A percentile compares a stretch with the other conserved stretches of the same genome.
phyloP scores from a whole-genome alignment of 2,113 vertebrate genomes.

The Pleuronectes platessa region DNA sequence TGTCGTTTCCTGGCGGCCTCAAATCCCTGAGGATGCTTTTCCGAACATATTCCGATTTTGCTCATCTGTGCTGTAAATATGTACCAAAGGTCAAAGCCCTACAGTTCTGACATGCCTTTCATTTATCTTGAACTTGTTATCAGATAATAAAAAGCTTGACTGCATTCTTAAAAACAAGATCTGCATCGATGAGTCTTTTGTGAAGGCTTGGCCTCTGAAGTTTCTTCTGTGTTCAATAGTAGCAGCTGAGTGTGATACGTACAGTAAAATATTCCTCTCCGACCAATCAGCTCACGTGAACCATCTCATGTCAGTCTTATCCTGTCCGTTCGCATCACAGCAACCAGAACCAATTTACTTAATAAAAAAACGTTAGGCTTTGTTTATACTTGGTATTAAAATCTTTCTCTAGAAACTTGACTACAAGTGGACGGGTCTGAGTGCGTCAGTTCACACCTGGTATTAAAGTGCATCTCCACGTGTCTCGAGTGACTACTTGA shows the following conservation, averaged over 20 bases:
- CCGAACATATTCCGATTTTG: conserved; percentile 24
- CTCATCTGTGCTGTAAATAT: conserved; percentile 28
- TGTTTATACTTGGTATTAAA: neutral
- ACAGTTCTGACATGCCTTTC: conserved; percentile 14
- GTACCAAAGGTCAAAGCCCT: conserved; percentile 27
- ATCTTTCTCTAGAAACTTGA: neutral
- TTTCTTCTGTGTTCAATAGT: neutral
- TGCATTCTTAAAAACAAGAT: conserved; percentile 11
- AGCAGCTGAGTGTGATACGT: neutral
- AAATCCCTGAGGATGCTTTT: conserved; percentile 23
- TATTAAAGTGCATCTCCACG: neutral
- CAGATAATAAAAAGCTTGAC: neutral
- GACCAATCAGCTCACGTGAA: neutral
- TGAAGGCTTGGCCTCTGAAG: neutral
- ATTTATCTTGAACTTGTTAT: conserved; percentile 25
- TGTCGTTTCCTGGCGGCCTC: conserved; percentile 22
- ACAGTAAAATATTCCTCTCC: neutral
- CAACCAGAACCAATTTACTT: neutral
- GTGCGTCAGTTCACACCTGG: neutral
- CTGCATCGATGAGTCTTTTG: neutral
- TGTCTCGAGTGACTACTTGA: neutral
- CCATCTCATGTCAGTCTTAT: neutral
- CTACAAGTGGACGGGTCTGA: neutral
- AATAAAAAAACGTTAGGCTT: neutral
- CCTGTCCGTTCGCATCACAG: neutral